Base-by-base conservation (phyloP, 2,888 invertebrate genomes). In the Drosophila paramelanica region DNA sequence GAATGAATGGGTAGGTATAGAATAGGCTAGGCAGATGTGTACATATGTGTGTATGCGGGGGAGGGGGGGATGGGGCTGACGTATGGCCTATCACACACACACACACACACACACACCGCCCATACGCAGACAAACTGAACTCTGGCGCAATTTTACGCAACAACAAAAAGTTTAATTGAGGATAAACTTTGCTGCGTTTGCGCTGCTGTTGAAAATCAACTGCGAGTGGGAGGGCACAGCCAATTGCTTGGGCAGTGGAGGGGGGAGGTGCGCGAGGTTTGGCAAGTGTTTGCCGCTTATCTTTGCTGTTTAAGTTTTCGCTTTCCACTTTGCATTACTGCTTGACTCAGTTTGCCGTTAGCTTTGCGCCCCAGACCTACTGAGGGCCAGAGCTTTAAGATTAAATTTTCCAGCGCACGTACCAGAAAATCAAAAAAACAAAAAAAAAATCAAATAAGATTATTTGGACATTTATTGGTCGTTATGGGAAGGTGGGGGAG, bases 101-200 rank as follows among this genome's bases (percentile, higher is more conserved):
- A 45, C 42, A 47, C 49, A 49, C 62, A 59, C 17, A 17, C 17
- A 17, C 17, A 17, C 17, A 17, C 17, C 17, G 1, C 17, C 51
- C 49, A 45, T 25, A 42, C 43, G 49, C 42, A 47, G 51, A 49
- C 62, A 59, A 79, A 79, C 79, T 76, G 73, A 80, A 76, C 68
- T 64, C 52, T 49, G 53, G 71, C 68, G 80, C 75, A 83, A 81
- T 82, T 83, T 83, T 85, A 75, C 85, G 85, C 83, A 83, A 82
- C 82, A 85, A 83, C 82, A 83, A 85, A 83, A 83, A 83, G 85
- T 83, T 83, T 83, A 83, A 83, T 83, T 83, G 82, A 85, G 82
- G 82, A 83, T 83, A 83, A 83, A 83, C 82, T 83, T 83, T 82
- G 76, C 85, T 73, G 81, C 84, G 84, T 81, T 81, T 81, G 81